Evolutionary conservation across 2,888 invertebrate genomes (phyloP), one percentile per base, ranked within the genome.

Genomic region (Lepidocyrtoides sp.): DNA sequence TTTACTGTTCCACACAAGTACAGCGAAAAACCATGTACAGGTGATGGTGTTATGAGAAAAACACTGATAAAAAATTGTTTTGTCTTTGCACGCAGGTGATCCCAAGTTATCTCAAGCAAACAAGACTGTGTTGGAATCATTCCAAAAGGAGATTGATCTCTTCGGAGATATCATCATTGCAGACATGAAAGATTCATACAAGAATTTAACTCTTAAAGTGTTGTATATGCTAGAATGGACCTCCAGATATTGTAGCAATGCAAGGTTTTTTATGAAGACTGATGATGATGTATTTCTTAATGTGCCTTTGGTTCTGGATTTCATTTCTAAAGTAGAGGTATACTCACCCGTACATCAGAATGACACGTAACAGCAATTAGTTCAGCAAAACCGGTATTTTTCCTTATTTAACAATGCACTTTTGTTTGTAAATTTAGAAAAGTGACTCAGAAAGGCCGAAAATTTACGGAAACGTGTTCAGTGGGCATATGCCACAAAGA

Each of bases 271-370:
- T 81, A 69, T 92, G 32, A 92, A 92, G 60, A 92, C 92, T 26
- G 92, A 92, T 57, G 92, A 91, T 69, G 92, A 92, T 51, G 90
- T 92, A 0, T 92, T 92, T 75, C 86, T 92, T 10, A 92, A 92
- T 82, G 82, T 92, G 2, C 92, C 92, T 20, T 23, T 57, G 41
- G 48, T 92, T 5, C 44, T 92, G 10, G 44, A 87, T 5, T 79
- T 91, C 54, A 92, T 92, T 32, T 2, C 82, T n/a, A 89, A 72
- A 57, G 77, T 91, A n/a, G 41, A 86, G 89, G 92, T 92, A 66
- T n/a, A n/a, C n/a, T n/a, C n/a, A n/a, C n/a, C n/a, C n/a, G n/a
- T n/a, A n/a, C n/a, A n/a, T n/a, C n/a, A n/a, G n/a, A n/a, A n/a
- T n/a, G n/a, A n/a, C n/a, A n/a, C n/a, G n/a, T n/a, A n/a, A n/a